These are phyloP conservation scores for Parnassius mnemosyne DNA, from an alignment of 2,888 invertebrate species.

Conservation along the genomic window DNA sequence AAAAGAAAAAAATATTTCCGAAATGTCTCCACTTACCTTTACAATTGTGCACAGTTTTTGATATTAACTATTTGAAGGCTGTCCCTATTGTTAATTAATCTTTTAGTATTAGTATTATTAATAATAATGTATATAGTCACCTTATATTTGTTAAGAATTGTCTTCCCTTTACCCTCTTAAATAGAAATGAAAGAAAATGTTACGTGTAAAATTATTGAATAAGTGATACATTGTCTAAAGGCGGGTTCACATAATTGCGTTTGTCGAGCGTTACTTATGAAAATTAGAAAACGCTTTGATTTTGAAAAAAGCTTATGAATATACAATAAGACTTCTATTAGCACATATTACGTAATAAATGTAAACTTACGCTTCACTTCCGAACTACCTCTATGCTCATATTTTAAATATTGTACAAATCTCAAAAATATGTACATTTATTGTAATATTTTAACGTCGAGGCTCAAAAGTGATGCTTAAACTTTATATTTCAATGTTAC, in stretches of 20 bases:
- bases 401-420: slow-evolving; percentile 31
- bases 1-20: slow-evolving; percentile 38
- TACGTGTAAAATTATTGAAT: neutral
- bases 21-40: slow-evolving; percentile 40
- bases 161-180: slow-evolving; percentile 40
- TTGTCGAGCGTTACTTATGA: slow-evolving; percentile 41
- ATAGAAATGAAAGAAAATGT: slow-evolving; percentile 19
- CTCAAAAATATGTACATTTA: slow-evolving; percentile 30
- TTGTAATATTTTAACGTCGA: slow-evolving; percentile 37
- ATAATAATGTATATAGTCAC: slow-evolving; percentile 35
- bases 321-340: slow-evolving; percentile 48
- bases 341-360: slow-evolving; percentile 45
- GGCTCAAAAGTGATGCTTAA: slow-evolving; percentile 32
- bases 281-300: slow-evolving; percentile 53
- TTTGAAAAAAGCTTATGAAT: slow-evolving; percentile 68
- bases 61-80: slow-evolving; percentile 54
- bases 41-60: slow-evolving; percentile 53
- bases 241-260: neutral
- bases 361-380: slow-evolving; percentile 33
- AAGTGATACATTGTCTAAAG: slow-evolving; percentile 17
- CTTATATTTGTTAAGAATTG: slow-evolving; percentile 32
- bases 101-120: slow-evolving; percentile 31
- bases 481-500: slow-evolving; percentile 7
- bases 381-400: slow-evolving; percentile 59
- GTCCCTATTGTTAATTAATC: slow-evolving; percentile 39